Percentiles rank a stretch among this genome's conserved stretches.
Conservation (phyloP, 2,888 invertebrate genomes). For the Macaria notata region DNA sequence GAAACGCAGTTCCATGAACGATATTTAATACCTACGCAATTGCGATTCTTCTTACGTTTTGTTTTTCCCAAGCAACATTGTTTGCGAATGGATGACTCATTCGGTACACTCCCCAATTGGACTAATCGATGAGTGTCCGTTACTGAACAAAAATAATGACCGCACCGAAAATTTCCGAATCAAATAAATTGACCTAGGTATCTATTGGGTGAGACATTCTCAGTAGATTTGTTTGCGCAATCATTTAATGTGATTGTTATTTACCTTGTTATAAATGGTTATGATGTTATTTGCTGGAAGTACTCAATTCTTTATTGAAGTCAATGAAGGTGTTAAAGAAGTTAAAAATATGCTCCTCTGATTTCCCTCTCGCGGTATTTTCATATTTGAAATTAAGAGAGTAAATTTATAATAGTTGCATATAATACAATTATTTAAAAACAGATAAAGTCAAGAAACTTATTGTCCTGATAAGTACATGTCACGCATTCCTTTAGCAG, state of each 20-base stretch:
- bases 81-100: constrained; percentile 46
- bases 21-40: constrained; percentile 17
- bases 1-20: constrained; percentile 17
- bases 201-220: constrained; percentile 33
- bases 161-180: constrained; percentile 48
- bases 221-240: constrained; percentile 44
- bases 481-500: too few relatives aligned
- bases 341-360: too few relatives aligned
- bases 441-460: too few relatives aligned
- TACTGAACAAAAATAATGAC: constrained; percentile 41
- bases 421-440: too few relatives aligned
- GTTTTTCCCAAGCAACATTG: constrained; percentile 10
- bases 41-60: constrained; percentile 20
- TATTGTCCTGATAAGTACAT: too few relatives aligned
- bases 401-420: too few relatives aligned
- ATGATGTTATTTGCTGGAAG: constrained; percentile 27
- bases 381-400: too few relatives aligned
- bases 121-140: constrained; percentile 54
- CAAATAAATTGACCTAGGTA: constrained; percentile 54
- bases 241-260: constrained; percentile 32
- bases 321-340: too few relatives aligned
- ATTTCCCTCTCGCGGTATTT: too few relatives aligned
- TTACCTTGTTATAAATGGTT: constrained; percentile 19
- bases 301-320: neutral
- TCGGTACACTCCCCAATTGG: constrained; percentile 47